These are phyloP conservation scores for Coptodon bakossiorum DNA, from an alignment of 2,113 vertebrate species.

Conservation along the genomic window DNA sequence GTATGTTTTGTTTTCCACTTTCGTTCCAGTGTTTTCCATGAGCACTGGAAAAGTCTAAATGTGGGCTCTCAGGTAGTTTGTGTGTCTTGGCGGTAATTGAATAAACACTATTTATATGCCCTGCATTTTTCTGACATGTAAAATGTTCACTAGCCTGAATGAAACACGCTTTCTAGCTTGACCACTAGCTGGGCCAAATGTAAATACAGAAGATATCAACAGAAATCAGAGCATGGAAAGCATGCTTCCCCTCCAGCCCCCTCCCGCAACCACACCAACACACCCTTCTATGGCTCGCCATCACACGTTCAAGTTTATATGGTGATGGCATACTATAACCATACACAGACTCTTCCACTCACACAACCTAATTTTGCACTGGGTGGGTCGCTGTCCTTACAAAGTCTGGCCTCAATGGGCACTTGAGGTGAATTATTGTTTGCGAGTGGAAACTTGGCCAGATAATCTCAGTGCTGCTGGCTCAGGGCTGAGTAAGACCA, in stretches of 20 bases:
- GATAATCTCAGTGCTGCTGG: conserved; percentile 54
- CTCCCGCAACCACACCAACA: not conserved
- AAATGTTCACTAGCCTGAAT: conserved; percentile 62
- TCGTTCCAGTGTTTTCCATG: conserved; percentile 17
- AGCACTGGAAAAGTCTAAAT: conserved; percentile 22
- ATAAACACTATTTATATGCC: conserved; percentile 58
- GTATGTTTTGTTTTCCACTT: conserved; percentile 16
- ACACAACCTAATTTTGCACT: conserved; percentile 15
- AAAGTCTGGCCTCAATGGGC: conserved; percentile 48
- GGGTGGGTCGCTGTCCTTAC: conserved; percentile 50
- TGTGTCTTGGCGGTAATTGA: conserved; percentile 39
- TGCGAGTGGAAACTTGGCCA: conserved; percentile 74
- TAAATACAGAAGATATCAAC: conserved; percentile 64
- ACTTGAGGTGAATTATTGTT: conserved; percentile 77
- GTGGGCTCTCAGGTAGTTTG: conserved; percentile 58
- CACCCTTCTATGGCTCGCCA: conserved; percentile 16
- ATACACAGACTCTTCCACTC: conserved; percentile 4
- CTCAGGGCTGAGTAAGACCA: conserved; percentile 68
- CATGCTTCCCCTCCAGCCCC: not conserved
- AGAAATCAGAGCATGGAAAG: conserved; percentile 64
- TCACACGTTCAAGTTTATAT: conserved; percentile 10
- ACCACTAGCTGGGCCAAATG: conserved; percentile 24
- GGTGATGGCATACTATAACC: conserved; percentile 4
- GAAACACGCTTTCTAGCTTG: conserved; percentile 50
- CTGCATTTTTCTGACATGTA: conserved; percentile 62